Evolutionary conservation across 2,888 invertebrate species (phyloP), one percentile per base, ranked within the genome.

Genomic region (Campoplex nolae): DNA sequence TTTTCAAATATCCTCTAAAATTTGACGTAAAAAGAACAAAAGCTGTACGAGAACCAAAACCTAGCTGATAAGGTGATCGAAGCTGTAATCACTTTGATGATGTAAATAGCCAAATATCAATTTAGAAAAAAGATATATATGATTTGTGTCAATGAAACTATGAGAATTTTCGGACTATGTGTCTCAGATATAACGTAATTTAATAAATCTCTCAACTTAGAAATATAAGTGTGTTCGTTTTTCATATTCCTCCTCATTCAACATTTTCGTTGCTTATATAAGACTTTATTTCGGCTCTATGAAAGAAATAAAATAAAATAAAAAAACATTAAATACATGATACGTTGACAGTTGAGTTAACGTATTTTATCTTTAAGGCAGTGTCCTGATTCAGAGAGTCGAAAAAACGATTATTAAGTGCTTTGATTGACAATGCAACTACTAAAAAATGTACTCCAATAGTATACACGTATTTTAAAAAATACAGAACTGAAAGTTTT

Each of bases 61-160:
- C 16, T 51, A 68, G 71, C 62, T 84, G 71, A 74, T 84, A 78
- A 81, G 70, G 74, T 67, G 68, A 84, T 84, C 62, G 62, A 74
- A 83, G 58, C 74, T 78, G 62, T 77, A 70, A 86, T 81, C 80
- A 86, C 71, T 84, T 74, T 84, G 74, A 84, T 86, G 68, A 85
- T 86, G 86, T 88, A 89, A 81, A 89, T 89, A 89, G 88, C 83
- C 71, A 82, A 76, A 85, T 85, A 85, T 82, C 76, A 80, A 87
- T 81, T 81, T 28, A 76, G 48, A 32, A 48, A 68, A 83, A 67
- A 75, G 23, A 3, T 73, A 76, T 56, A 42, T 56, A 42, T 54
- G 23, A 78, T 87, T 48, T 68, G 81, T 74, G 87, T 88, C 73
- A 85, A 86, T 89, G 75, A 83, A 85, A 83, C 68, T 88, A 86